Evolutionary conservation across 2,797 vertebrate species (phyloP).

Genomic region (Pempheris klunzingeri): DNA sequence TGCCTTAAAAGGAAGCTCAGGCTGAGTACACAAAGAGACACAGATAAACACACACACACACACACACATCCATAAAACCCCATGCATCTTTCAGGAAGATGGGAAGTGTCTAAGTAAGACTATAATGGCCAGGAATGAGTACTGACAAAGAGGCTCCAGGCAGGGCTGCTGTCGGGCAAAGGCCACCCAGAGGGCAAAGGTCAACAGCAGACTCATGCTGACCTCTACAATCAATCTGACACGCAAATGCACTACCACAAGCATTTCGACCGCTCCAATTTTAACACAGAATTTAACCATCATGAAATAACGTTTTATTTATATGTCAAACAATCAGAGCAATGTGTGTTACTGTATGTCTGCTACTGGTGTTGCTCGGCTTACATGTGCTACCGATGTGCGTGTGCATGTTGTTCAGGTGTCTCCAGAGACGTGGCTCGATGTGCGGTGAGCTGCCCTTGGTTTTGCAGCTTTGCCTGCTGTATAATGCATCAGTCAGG

Average conservation of each 20-base stretch:
- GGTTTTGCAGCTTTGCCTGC: conserved; percentile 69
- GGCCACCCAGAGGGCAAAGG: conserved; percentile 65
- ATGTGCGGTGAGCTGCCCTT: conserved; percentile 62
- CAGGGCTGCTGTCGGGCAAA: conserved; percentile 51
- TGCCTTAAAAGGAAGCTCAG: conserved; percentile 53
- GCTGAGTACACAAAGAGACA: conserved; percentile 36
- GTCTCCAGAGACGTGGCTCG: conserved; percentile 47
- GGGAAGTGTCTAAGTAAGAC: conserved; percentile 51
- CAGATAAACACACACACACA: conserved; percentile 1
- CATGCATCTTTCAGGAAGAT: conserved; percentile 72
- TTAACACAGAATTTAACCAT: conserved; percentile 2
- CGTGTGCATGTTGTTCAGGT: conserved; percentile 37
- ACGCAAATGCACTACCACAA: conserved; percentile 20
- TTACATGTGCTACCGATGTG: neutral
- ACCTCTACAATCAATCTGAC: conserved; percentile 25
- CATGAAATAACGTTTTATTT: neutral
- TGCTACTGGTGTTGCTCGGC: conserved; percentile 10
- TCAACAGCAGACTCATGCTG: conserved; percentile 38
- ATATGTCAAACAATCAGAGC: conserved; percentile 6
- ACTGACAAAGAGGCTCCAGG: conserved; percentile 52
- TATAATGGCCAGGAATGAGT: conserved; percentile 59
- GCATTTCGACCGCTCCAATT: neutral
- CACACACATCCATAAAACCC: conserved; percentile 38
- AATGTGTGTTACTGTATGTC: conserved; percentile 12
- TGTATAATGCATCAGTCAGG: conserved; percentile 81